Base-by-base conservation (phyloP, 53 echinoderm and acorn worm genomes). In the Arbacia lixula region DNA sequence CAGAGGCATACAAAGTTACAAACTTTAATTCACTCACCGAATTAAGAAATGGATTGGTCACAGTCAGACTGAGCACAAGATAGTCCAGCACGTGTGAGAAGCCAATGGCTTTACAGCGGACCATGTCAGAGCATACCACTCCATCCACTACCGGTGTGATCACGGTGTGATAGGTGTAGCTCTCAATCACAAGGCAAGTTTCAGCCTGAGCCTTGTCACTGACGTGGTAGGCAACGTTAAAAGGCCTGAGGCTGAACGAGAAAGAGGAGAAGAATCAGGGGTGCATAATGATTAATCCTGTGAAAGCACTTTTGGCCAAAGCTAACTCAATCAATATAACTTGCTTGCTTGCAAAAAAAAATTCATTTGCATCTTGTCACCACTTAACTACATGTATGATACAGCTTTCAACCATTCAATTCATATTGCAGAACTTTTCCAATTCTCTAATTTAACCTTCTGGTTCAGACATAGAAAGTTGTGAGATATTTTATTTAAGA, bases 151-250 rank as follows among this genome's bases (percentile, higher is more conserved):
- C 28, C 21, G 78, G 78, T 39, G 78, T 78, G 60, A 78, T 43
- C 30, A 78, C 40, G 0, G 78, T 58, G 60, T 78, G 78, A 36
- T 57, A 25, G 38, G 21, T 58, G 60, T 78, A 60, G 41, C 78
- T 78, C 60, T 78, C 78, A 4, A 78, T 78, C 27, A 78, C 53
- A 6, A 78, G 60, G 78, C 78, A 78, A 1, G 78, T 78, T 60
- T 78, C 60, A 8, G 58, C 60, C 38, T 58, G 35, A 16, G 60
- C 78, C 5, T 12, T 57, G 27, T 27, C 38, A 17, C 78, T 58
- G 24, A 78, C 40, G 27, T 78, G 78, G 58, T 24, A 37, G 0
- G 78, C 78, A 14, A 60, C 41, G 41, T 78, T 78, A 17, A 58
- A 57, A 22, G 43, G 39, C 1, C 22, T n/a, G 17, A 78, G 37